Evolutionary conservation across 2,797 vertebrate genomes (phyloP).

Genomic region (Balearica regulorum): DNA sequence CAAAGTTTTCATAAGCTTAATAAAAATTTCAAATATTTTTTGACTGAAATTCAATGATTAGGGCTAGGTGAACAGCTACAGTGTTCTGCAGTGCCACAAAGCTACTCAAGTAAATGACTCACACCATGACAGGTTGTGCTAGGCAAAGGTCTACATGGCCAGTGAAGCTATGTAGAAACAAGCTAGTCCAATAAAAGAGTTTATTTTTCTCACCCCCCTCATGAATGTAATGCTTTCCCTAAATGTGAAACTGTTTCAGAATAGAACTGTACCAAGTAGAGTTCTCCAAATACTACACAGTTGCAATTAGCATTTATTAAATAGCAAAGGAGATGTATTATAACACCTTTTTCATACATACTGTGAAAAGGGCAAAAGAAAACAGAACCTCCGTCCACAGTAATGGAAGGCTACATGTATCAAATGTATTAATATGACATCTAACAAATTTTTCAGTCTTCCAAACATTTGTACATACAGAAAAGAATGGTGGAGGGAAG

Average conservation of each 20-base stretch:
- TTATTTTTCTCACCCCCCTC: neutral
- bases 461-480: neutral
- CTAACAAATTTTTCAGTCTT: neutral
- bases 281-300: neutral
- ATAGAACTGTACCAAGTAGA: neutral
- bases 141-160: neutral
- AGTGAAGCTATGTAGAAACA: neutral
- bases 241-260: neutral
- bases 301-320: neutral
- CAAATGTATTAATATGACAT: neutral
- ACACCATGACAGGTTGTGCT: neutral
- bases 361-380: neutral
- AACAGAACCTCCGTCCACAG: neutral
- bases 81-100: neutral
- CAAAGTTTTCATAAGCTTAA: neutral
- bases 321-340: neutral
- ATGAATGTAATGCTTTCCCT: neutral
- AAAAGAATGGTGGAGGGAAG: neutral
- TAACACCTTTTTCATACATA: neutral
- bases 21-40: neutral
- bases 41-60: neutral
- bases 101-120: neutral
- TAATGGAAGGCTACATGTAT: neutral
- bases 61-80: neutral
- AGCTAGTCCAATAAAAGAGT: neutral